A percentile compares a stretch with the other conserved stretches of the same genome.
These are phyloP conservation scores for Pelecanoides urinatrix DNA, from an alignment of 2,113 vertebrate species.

Conservation along the genomic window DNA sequence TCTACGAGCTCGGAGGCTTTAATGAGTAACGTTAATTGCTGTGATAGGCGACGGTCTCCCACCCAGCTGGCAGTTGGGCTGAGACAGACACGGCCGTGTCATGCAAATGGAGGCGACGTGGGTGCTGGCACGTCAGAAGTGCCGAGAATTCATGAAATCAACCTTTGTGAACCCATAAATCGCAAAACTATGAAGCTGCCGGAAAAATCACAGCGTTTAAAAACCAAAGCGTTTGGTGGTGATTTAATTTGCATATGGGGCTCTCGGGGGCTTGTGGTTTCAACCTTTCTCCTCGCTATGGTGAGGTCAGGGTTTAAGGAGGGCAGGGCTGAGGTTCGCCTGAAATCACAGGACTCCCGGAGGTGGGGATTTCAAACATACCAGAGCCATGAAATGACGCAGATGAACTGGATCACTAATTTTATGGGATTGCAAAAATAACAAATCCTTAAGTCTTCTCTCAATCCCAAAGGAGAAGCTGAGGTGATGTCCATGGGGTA, in stretches of 20 bases:
- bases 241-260: constrained; percentile 39
- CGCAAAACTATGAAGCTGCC: background rate
- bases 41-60: background rate
- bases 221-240: background rate
- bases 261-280: background rate
- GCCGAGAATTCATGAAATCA: background rate
- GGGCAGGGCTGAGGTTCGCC: background rate
- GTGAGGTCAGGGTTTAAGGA: background rate
- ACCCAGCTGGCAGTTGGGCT: background rate
- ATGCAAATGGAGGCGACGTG: background rate
- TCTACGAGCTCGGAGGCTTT: background rate
- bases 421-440: background rate
- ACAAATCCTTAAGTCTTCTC: background rate
- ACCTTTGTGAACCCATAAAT: background rate
- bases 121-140: background rate
- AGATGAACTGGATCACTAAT: background rate
- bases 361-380: background rate
- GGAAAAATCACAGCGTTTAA: background rate
- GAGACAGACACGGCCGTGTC: background rate
- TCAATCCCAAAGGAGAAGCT: background rate
- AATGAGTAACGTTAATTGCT: background rate
- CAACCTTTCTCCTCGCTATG: background rate
- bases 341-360: background rate
- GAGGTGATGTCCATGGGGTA: background rate
- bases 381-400: background rate